Evolutionary conservation across 2,888 invertebrate species (phyloP).

Genomic region (Pseudanteris insignis): DNA sequence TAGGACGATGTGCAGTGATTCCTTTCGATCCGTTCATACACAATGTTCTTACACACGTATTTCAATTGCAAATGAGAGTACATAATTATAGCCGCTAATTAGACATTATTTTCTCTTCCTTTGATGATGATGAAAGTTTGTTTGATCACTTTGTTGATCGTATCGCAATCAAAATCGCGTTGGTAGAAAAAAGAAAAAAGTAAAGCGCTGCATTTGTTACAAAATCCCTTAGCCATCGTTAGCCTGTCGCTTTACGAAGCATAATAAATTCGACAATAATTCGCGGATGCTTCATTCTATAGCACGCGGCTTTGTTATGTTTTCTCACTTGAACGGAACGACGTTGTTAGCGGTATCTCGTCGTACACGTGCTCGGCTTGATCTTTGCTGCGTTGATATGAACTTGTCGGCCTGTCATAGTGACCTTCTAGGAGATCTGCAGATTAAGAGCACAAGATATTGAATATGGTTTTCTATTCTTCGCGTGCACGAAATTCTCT

Average conservation of each 20-base stretch:
- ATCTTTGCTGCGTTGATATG: conserved; percentile 53
- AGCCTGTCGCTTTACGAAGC: conserved; percentile 6
- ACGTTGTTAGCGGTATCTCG: conserved; percentile 70
- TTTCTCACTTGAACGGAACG: conserved; percentile 46
- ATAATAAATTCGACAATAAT: conserved; percentile 10
- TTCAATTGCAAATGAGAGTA: conserved; percentile 37
- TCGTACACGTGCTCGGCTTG: conserved; percentile 74
- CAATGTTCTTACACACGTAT: conserved; percentile 25
- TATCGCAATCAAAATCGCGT: conserved; percentile 20
- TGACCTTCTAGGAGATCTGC: conserved; percentile 71
- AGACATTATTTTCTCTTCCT: conserved; percentile 38
- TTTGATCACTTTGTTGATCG: conserved; percentile 29
- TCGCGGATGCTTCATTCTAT: conserved; percentile 1
- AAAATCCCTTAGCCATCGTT: conserved; percentile 20
- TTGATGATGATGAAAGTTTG: conserved; percentile 30
- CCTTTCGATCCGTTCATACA: conserved; percentile 30
- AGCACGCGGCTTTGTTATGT: conserved; percentile 13
- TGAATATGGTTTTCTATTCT: no score
- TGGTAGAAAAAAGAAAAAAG: conserved; percentile 14
- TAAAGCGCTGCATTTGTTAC: conserved; percentile 24
- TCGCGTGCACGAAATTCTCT: no score
- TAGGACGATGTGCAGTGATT: conserved; percentile 30
- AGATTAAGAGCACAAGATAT: conserved; percentile 2
- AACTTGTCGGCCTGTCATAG: conserved; percentile 69
- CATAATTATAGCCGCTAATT: conserved; percentile 39